Base-by-base conservation (phyloP, 2,113 vertebrate species). In the Aptenodytes patagonicus region DNA sequence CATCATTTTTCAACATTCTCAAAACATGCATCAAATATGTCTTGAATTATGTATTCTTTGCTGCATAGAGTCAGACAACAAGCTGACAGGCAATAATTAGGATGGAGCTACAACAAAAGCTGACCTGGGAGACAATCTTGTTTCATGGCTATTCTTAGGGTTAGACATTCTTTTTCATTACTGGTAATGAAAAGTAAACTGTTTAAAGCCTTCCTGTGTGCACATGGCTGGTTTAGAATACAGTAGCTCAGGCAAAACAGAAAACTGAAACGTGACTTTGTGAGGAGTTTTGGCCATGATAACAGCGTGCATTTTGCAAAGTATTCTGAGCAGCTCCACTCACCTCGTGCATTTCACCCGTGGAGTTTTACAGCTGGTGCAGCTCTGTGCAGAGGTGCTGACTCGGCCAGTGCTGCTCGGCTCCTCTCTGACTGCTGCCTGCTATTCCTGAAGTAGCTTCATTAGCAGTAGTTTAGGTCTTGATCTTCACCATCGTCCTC, bases 341-440 rank as follows among this genome's bases (percentile, higher is more conserved):
- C 49, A n/a, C n/a, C 44, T 44, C 38, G 3, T 40, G 17, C 14
- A 6, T 70, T 85, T 72, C 24, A 14, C 21, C 18, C 0, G 4
- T 28, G 6, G 3, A 22, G 26, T 52, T 89, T 54, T 61, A 46
- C 10, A 58, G 7, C 13, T 0, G 0, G 7, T 25, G 19, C 34
- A 46, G 24, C 42, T 47, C 57, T 44, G 29, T 44, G 25, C 38
- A 34, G 71, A 60, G 18, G 7, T 47, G 16, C 58, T 69, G 42
- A 24, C 58, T 40, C 1, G 1, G 25, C 31, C 77, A 75, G 82
- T 10, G 19, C 26, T n/a, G 62, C 34, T 70, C 0, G 0, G 14
- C 61, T 47, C 49, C 19, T 38, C 16, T 14, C 61, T 61, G 49
- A 13, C 44, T 31, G 5, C 36, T 66, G 57, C 34, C 36, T 84